Base-by-base conservation (phyloP, 2,113 vertebrate species). In the Falcunculus frontatus region DNA sequence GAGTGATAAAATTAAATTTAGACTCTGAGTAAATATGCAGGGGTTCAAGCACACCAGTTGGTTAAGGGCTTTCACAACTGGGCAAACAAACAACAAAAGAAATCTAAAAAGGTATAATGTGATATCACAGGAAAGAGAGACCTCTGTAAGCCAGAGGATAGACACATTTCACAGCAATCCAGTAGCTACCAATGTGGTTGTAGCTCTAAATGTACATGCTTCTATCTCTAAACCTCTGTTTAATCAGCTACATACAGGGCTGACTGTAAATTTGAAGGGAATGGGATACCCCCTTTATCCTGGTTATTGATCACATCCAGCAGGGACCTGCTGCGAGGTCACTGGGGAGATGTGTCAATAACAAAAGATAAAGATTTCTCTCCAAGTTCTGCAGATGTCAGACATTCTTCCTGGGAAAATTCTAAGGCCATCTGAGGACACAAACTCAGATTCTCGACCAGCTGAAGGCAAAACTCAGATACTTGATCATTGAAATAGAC, bases 1-100 rank as follows among this genome's bases (percentile, higher is more conserved):
- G 56, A 88, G 64, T 49, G 62, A 83, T 84, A 92, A 91, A 94
- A 94, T 90, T 88, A 96, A 92, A 93, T 90, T 93, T 74, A 86
- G 64, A 46, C 72, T 80, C 35, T 21, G 7, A 90, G 55, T 59
- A 88, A 91, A 90, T 59, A 84, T 4, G 35, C 90, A 81, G 41
- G 46, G 44, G 21, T 88, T 96, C 75, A 87, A 85, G 56, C 32
- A 72, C 20, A 18, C 35, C 37, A 4, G 56, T 37, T 57, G 41
- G 37, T 52, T 74, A 68, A 53, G 32, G 81, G 56, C 44, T 90
- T 89, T 75, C 72, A 80, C 55, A 83, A 92, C 42, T 6, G 6
- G 39, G 72, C 30, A 85, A 93, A 92, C 70, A 90, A 90, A 42
- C 39, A 89, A 75, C 46, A 90, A 26, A 76, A 90, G 74, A 74